These are phyloP conservation scores for Netelia inedita DNA, from an alignment of 2,888 invertebrate species.

Conservation along the genomic window DNA sequence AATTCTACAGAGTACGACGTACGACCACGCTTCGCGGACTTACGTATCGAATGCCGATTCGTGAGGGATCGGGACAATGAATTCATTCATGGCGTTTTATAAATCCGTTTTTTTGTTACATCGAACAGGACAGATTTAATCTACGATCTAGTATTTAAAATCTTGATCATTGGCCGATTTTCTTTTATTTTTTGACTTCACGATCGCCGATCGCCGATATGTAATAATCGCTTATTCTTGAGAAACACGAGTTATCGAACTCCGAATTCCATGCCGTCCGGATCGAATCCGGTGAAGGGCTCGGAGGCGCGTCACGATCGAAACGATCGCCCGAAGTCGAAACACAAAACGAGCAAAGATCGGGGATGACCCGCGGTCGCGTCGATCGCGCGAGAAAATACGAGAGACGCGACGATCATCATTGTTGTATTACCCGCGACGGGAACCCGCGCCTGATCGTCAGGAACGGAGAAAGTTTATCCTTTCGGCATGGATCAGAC, in stretches of 20 bases:
- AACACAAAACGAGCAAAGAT: constrained; percentile 58
- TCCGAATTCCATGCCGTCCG: constrained; percentile 2
- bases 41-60: constrained; percentile 10
- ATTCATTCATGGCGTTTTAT: constrained; percentile 36
- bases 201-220: background rate
- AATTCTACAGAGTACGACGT: constrained; percentile 24
- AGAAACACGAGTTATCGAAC: constrained; percentile 33
- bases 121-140: constrained; percentile 32
- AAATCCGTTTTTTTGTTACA: background rate
- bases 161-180: constrained; percentile 10
- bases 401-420: constrained; percentile 32
- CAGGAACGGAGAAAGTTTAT: constrained; percentile 66
- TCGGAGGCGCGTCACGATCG: constrained; percentile 68
- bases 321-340: constrained; percentile 41
- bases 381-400: constrained; percentile 59
- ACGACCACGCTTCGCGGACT: background rate
- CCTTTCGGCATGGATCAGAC: constrained; percentile 61
- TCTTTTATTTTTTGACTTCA: background rate
- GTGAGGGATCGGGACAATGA: constrained; percentile 17
- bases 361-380: constrained; percentile 43
- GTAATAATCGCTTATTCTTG: constrained; percentile 31
- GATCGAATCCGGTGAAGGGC: constrained; percentile 42
- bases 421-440: constrained; percentile 47
- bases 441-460: constrained; percentile 41
- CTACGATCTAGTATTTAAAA: constrained; percentile 28